Evolutionary conservation across 1,140 invertebrate genomes (phyloP).

Genomic region (Anagrus nilaparvatae): DNA sequence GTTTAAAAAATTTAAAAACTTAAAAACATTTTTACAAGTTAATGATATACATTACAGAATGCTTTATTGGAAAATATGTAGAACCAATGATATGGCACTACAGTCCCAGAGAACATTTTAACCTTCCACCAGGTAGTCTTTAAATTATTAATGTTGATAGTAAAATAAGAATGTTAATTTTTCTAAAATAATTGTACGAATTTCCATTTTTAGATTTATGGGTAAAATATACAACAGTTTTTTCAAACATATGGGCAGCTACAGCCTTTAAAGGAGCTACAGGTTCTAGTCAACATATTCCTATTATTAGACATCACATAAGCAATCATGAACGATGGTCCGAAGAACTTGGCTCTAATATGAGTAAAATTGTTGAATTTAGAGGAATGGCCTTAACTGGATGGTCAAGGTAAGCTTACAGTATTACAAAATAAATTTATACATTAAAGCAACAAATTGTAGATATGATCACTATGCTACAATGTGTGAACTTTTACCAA

Average conservation of each 20-base stretch:
- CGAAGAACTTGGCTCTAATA: constrained; percentile 41
- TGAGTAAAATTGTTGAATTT: constrained; percentile 45
- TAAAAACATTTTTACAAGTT: constrained; percentile 3
- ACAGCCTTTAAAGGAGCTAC: constrained; percentile 86
- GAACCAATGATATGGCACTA: constrained; percentile 83
- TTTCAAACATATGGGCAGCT: constrained; percentile 85
- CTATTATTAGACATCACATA: constrained; percentile 51
- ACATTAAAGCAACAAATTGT: constrained; percentile 24
- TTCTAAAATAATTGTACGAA: no score
- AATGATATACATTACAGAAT: constrained; percentile 39
- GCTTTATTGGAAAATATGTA: constrained; percentile 61
- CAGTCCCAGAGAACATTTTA: constrained; percentile 40
- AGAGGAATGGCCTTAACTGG: constrained; percentile 62
- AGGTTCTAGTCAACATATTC: constrained; percentile 63
- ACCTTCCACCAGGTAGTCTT: constrained; percentile 36
- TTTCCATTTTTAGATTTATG: constrained; percentile 49
- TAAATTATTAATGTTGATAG: not conserved
- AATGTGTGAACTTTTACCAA: constrained; percentile 83
- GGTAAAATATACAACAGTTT: constrained; percentile 72
- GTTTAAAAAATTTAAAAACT: no score
- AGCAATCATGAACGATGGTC: constrained; percentile 62
- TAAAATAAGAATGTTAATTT: constrained; percentile 1
- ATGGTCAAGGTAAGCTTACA: constrained; percentile 55
- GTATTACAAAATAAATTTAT: not conserved
- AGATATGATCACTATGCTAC: constrained; percentile 89